Evolutionary conservation across 2,797 vertebrate genomes (phyloP).

Genomic region (Chelon labrosus): DNA sequence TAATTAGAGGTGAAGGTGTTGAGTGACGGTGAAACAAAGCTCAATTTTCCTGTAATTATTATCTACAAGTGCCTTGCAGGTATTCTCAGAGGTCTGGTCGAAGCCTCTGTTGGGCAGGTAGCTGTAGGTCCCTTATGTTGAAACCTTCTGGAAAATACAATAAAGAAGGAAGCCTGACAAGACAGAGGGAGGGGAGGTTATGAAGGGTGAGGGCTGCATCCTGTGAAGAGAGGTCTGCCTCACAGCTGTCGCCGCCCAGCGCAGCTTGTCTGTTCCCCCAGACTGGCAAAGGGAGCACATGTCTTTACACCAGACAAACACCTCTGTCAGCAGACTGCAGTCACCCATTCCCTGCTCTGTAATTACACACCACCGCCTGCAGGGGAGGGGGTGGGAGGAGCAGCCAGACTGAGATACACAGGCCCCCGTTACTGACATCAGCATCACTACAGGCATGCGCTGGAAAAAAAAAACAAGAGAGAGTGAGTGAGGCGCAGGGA

Average conservation of each 20-base stretch:
- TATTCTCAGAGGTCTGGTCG: slow-evolving; percentile 44
- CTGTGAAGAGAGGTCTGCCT: slow-evolving; percentile 50
- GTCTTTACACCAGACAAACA: slow-evolving; percentile 62
- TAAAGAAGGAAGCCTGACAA: slow-evolving; percentile 44
- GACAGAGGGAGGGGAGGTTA: slow-evolving; percentile 34
- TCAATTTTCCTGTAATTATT: slow-evolving; percentile 64
- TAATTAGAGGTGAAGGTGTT: slow-evolving; percentile 58
- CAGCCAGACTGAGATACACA: slow-evolving; percentile 42
- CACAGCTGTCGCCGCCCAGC: slow-evolving; percentile 35
- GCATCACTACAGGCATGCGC: slow-evolving; percentile 55
- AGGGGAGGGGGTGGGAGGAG: slow-evolving; percentile 17
- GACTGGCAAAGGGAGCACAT: slow-evolving; percentile 47
- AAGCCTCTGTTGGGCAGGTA: slow-evolving; percentile 34
- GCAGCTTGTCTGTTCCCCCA: slow-evolving; percentile 47
- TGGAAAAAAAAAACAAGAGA: slow-evolving; percentile 61
- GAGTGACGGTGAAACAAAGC: slow-evolving; percentile 66
- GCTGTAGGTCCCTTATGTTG: slow-evolving; percentile 32
- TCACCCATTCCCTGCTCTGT: slow-evolving; percentile 63
- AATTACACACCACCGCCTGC: slow-evolving; percentile 72
- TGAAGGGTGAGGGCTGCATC: slow-evolving; percentile 52
- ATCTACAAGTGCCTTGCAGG: slow-evolving; percentile 53
- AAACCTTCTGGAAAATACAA: slow-evolving; percentile 58
- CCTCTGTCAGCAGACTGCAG: slow-evolving; percentile 64
- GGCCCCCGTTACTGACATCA: slow-evolving; percentile 60
- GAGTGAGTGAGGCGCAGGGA: slow-evolving; percentile 45